A percentile compares a stretch with the other conserved stretches of the same genome.
These are phyloP conservation scores for Phasia obesa DNA, from an alignment of 2,888 invertebrate species.

Conservation along the genomic window DNA sequence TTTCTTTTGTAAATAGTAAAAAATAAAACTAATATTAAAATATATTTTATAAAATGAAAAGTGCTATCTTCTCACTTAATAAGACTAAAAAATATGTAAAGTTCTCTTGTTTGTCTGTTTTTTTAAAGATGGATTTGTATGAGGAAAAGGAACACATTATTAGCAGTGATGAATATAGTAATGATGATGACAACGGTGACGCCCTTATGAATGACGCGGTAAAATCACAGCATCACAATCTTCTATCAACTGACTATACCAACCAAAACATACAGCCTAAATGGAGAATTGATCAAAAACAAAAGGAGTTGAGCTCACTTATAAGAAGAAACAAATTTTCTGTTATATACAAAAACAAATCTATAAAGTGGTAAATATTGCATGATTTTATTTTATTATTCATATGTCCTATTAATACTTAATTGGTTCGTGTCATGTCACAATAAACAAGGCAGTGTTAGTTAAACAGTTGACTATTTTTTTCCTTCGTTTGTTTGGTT, in stretches of 20 bases:
- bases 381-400: not conserved
- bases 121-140: conserved; percentile 59
- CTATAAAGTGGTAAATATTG: conserved; percentile 67
- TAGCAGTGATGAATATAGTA: conserved; percentile 72
- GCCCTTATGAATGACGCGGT: conserved; percentile 68
- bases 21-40: too few relatives aligned
- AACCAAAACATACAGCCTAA: conserved; percentile 21
- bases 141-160: conserved; percentile 69
- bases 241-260: not conserved
- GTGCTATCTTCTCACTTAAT: too few relatives aligned
- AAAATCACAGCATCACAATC: conserved; percentile 56
- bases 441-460: too few relatives aligned
- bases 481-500: too few relatives aligned
- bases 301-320: conserved; percentile 61
- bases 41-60: too few relatives aligned
- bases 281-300: conserved; percentile 53
- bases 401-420: too few relatives aligned
- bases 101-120: too few relatives aligned
- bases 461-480: too few relatives aligned
- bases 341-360: conserved; percentile 67
- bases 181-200: conserved; percentile 67
- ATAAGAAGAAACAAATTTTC: conserved; percentile 66
- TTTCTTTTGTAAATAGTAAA: too few relatives aligned
- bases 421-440: too few relatives aligned
- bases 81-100: too few relatives aligned